These are phyloP conservation scores for Sphaeridia pumilis DNA, from an alignment of 2,888 invertebrate species.

Conservation along the genomic window DNA sequence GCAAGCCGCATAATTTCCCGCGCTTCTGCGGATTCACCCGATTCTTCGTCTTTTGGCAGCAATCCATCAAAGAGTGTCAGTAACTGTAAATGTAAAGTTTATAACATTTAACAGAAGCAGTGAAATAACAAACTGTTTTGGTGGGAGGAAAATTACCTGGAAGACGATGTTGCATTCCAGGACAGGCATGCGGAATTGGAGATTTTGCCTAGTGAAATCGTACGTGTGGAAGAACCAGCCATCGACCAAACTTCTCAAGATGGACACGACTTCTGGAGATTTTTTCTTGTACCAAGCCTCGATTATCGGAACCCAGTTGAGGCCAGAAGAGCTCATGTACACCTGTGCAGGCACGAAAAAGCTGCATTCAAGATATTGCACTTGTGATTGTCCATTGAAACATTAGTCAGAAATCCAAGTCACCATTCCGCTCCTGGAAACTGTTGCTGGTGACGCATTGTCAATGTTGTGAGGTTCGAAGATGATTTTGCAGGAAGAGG, in stretches of 20 bases:
- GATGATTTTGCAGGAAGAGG: conserved; percentile 85
- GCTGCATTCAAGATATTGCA: no score
- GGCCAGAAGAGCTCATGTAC: conserved; percentile 92
- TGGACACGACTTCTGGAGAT: conserved; percentile 45
- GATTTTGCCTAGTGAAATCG: conserved; percentile 73
- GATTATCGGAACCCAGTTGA: conserved; percentile 84
- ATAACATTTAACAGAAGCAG: conserved; percentile 4
- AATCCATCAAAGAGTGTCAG: conserved; percentile 72
- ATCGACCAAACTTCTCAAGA: conserved; percentile 64
- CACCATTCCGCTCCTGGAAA: conserved; percentile 79
- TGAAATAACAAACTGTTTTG: background rate
- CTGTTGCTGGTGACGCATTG: conserved; percentile 94
- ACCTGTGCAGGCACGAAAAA: no score
- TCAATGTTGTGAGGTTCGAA: conserved; percentile 97
- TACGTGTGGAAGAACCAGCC: conserved; percentile 60
- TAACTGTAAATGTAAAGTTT: conserved; percentile 46
- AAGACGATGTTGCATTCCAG: conserved; percentile 81
- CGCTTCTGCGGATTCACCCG: conserved; percentile 40
- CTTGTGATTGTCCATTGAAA: no score
- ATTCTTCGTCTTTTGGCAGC: conserved; percentile 60
- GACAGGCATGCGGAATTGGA: conserved; percentile 69
- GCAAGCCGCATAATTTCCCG: conserved; percentile 20
- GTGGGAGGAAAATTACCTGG: conserved; percentile 42
- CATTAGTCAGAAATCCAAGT: background rate
- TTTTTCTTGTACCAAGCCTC: conserved; percentile 67